Conservation (phyloP, 2,888 invertebrate species). For the Dugesia japonica region DNA sequence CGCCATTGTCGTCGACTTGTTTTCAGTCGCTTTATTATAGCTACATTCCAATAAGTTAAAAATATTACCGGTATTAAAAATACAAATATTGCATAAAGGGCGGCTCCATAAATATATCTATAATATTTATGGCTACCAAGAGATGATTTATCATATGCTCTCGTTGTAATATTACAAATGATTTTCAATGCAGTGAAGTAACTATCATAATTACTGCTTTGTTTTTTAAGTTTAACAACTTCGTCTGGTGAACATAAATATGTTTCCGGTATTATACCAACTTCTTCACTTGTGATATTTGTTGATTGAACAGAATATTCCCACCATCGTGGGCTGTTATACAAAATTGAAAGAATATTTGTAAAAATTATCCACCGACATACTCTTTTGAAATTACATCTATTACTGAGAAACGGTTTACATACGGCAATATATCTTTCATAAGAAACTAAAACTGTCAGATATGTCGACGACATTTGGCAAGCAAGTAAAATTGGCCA, state of each 20-base stretch:
- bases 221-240: background rate
- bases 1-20: constrained; percentile 37
- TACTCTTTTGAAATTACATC: constrained; percentile 33
- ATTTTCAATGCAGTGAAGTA: background rate
- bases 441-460: constrained; percentile 38
- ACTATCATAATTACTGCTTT: background rate
- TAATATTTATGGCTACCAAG: constrained; percentile 36
- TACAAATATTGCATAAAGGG: constrained; percentile 37
- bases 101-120: constrained; percentile 37
- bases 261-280: background rate
- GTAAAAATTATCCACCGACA: constrained; percentile 35
- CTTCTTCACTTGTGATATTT: constrained; percentile 32
- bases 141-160: constrained; percentile 35
- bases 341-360: constrained; percentile 33
- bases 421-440: constrained; percentile 39
- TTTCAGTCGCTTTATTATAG: constrained; percentile 37
- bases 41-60: constrained; percentile 37
- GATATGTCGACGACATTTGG: constrained; percentile 38
- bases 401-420: constrained; percentile 37
- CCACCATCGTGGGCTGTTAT: constrained; percentile 38
- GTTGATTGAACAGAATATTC: constrained; percentile 35
- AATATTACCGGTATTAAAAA: constrained; percentile 37
- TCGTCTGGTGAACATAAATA: background rate
- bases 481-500: constrained; percentile 38
- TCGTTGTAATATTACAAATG: constrained; percentile 26